Evolutionary conservation across 2,797 vertebrate genomes (phyloP).

Genomic region (Halcyon leucocephala): DNA sequence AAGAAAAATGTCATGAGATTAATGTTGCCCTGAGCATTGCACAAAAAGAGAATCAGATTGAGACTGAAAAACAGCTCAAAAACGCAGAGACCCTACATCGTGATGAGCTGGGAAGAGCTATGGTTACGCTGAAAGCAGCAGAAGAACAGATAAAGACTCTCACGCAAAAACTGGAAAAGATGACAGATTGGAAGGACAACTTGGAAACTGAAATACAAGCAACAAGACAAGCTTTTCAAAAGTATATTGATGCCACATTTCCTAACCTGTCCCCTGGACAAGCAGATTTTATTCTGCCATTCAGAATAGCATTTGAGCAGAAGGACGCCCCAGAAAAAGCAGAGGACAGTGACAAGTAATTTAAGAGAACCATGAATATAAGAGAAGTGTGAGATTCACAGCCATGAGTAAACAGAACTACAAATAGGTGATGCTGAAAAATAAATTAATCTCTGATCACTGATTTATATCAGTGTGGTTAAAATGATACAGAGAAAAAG

Average conservation of each 20-base stretch:
- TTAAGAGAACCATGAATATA: background rate
- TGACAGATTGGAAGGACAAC: constrained; percentile 75
- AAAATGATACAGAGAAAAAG: background rate
- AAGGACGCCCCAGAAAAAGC: background rate
- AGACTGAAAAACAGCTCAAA: constrained; percentile 42
- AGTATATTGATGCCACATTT: constrained; percentile 75
- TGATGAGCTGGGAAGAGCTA: constrained; percentile 41
- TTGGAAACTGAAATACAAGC: constrained; percentile 75
- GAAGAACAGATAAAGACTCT: constrained; percentile 52
- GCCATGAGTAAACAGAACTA: background rate
- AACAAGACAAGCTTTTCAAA: constrained; percentile 76
- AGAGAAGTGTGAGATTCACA: background rate
- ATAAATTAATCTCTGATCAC: background rate
- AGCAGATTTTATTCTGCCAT: constrained; percentile 77
- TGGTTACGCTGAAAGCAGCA: constrained; percentile 15
- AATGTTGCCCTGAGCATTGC: background rate
- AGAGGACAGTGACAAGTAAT: background rate
- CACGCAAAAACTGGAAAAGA: constrained; percentile 35
- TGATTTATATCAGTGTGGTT: background rate
- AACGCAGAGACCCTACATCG: constrained; percentile 35
- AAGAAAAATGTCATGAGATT: constrained; percentile 55
- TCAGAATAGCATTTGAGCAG: constrained; percentile 50
- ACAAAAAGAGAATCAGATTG: constrained; percentile 49
- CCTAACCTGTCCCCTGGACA: constrained; percentile 74
- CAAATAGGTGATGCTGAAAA: background rate